Percentiles rank a stretch among this genome's conserved stretches.
Conservation (phyloP, 2,888 invertebrate genomes). For the Lasioglossum lativentre region DNA sequence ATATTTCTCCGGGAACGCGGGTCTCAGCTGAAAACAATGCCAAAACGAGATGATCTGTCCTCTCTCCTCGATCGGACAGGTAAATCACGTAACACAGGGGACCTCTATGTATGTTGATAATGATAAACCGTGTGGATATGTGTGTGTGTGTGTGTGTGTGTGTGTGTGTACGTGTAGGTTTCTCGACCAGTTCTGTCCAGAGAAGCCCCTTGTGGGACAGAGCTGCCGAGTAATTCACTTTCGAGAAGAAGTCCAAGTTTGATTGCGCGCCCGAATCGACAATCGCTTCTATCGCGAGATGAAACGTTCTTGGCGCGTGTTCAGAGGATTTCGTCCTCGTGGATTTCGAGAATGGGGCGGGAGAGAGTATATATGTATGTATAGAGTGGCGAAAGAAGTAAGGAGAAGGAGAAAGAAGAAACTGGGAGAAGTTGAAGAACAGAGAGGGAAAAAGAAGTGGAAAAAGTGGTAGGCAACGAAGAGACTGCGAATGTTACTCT, state of each 20-base stretch:
- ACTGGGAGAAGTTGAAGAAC: slow-evolving; percentile 24
- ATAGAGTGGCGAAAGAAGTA: slow-evolving; percentile 2
- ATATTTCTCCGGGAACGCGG: not conserved
- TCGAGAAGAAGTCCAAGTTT: slow-evolving; percentile 76
- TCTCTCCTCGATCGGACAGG: not conserved
- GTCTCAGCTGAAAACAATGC: slow-evolving; percentile 16
- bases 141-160: slow-evolving; percentile 5
- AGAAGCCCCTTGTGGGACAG: slow-evolving; percentile 52
- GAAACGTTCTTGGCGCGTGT: slow-evolving; percentile 68
- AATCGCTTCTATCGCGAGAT: slow-evolving; percentile 71
- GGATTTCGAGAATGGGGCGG: slow-evolving; percentile 36
- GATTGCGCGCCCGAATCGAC: slow-evolving; percentile 75
- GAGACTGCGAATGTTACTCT: slow-evolving; percentile 43
- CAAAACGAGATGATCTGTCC: slow-evolving; percentile 5
- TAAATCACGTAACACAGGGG: slow-evolving; percentile 6
- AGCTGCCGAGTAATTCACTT: slow-evolving; percentile 72
- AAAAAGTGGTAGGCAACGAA: slow-evolving; percentile 38
- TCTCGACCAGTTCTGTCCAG: slow-evolving; percentile 45
- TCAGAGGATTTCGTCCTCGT: slow-evolving; percentile 54
- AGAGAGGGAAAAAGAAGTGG: slow-evolving; percentile 36
- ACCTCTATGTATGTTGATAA: slow-evolving; percentile 24
- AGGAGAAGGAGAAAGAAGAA: slow-evolving; percentile 28
- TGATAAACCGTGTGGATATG: slow-evolving; percentile 16
- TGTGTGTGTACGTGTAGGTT: slow-evolving; percentile 19
- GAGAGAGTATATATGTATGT: slow-evolving; percentile 1